Evolutionary conservation across 2,113 vertebrate genomes (phyloP), one percentile per base, ranked within the genome.

Genomic region (Vulpes lagopus): DNA sequence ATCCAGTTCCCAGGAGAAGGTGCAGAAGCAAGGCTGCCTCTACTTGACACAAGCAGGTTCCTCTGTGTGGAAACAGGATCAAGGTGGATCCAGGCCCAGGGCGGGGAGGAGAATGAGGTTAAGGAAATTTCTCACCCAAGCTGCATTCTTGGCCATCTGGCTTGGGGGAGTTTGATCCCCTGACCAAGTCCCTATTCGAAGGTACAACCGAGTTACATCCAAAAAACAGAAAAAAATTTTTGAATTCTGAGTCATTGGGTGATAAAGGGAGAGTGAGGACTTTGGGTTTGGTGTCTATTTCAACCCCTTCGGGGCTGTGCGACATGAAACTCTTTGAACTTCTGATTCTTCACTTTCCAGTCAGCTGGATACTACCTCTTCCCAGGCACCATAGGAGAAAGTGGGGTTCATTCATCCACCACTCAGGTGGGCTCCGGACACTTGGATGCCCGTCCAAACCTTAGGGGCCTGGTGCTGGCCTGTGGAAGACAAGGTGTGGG

Each of bases 41-140:
- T 11, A 8, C 27, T 6, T 2, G 60, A 51, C 14, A 15, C 30
- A n/a, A 35, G 10, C 5, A 4, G 19, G 49, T 30, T n/a, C 20
- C 55, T 76, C 53, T 19, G 27, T 30, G n/a, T n/a, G n/a, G n/a
- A n/a, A n/a, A 3, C 7, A 32, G 30, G 32, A n/a, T 3, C 5
- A 17, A 15, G 59, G 16, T 0, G n/a, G 57, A 20, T 15, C 23
- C 38, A 5, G 14, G 38, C 0, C 55, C 51, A 7, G 60, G 20
- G 20, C 0, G 0, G 20, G 16, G 12, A 51, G n/a, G 6, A 32
- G 64, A 2, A 32, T 15, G 49, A 83, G 35, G 25, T 6, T 2
- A 4, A 12, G 85, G 67, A 35, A 8, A 0, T 6, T 0, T 2
- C 64, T 11, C 3, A 1, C 27, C 67, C 16, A 0, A 0, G 12